phyloP scores from a whole-genome alignment of 2,888 invertebrate species.

The Pammene aurita region DNA sequence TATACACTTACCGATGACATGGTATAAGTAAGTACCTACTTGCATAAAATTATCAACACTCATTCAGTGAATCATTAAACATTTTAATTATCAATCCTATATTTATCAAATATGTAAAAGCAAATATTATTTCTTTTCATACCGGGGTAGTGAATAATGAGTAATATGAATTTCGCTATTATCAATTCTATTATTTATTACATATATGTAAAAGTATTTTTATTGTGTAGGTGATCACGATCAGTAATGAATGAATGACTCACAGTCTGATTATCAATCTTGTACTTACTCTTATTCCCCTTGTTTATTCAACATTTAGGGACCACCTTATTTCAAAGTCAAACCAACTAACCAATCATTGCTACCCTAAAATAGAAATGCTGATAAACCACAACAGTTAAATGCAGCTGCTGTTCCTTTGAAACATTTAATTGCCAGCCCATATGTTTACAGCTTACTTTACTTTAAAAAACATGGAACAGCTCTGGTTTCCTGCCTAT shows the following conservation, averaged over 20 bases:
- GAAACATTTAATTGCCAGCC: constrained; percentile 52
- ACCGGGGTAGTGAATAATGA: too few species aligned
- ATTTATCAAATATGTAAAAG: too few species aligned
- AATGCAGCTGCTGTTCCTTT: constrained; percentile 49
- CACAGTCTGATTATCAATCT: neutral
- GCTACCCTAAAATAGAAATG: constrained; percentile 46
- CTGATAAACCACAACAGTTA: constrained; percentile 51
- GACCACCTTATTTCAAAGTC: constrained; percentile 31
- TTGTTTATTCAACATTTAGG: constrained; percentile 31
- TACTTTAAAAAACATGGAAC: constrained; percentile 44
- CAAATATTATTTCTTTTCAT: too few species aligned
- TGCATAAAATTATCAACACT: too few species aligned
- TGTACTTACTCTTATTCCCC: constrained; percentile 10
- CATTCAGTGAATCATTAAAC: too few species aligned
- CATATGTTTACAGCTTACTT: constrained; percentile 51
- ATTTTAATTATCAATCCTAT: too few species aligned
- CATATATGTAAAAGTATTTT: neutral
- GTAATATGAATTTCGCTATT: neutral
- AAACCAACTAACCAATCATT: constrained; percentile 43
- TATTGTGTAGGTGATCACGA: neutral
- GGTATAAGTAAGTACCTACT: too few species aligned
- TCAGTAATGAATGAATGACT: neutral
- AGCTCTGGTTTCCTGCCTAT: constrained; percentile 37
- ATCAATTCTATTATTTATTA: neutral
- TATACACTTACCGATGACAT: too few species aligned